Evolutionary conservation across 2,888 invertebrate genomes (phyloP), one percentile per base, ranked within the genome.

Genomic region (Rhogogaster chlorosoma): DNA sequence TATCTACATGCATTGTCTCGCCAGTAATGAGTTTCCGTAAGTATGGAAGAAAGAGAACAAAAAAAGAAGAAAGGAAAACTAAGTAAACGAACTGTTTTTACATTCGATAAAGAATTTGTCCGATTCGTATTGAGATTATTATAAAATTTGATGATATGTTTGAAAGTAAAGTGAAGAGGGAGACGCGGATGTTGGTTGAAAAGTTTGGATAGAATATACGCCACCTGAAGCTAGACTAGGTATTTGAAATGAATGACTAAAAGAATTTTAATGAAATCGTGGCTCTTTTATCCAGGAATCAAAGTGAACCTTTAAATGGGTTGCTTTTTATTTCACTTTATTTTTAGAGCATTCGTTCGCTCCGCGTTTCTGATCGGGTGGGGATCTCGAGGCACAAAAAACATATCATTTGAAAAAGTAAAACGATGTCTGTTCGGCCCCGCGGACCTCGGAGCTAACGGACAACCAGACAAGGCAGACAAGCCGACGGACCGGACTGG

Each of bases 191-290:
- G 42, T 12, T 15, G 42, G 38, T 73, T 12, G 22, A 22, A 73
- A 22, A 15, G 22, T 26, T 22, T 45, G 7, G 73, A 38, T 73
- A 26, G 73, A 73, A 73, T 32, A 73, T 32, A 57, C 32, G 29
- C 57, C 61, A 36, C n/a, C 78, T 32, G 61, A 57, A 61, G 57
- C 49, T n/a, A n/a, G 57, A 53, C 64, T 26, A 87, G 91, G 91
- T 91, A 91, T 91, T 91, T 90, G 87, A 87, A 91, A 89, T 92
- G 91, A 93, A 93, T 93, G 93, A 92, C 91, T 92, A 92, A 93
- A 93, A 93, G 92, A 92, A 93, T 93, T 93, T 93, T 93, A 93
- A 93, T 93, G 93, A 93, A 93, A 93, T 91, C 91, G 91, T 92
- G 90, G 90, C 67, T 64, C 73, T 75, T 70, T 75, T 57, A 84